Percentiles rank a stretch among this genome's conserved stretches.
phyloP scores from a whole-genome alignment of 1,140 invertebrate genomes.

The Scaptomyza montana region DNA sequence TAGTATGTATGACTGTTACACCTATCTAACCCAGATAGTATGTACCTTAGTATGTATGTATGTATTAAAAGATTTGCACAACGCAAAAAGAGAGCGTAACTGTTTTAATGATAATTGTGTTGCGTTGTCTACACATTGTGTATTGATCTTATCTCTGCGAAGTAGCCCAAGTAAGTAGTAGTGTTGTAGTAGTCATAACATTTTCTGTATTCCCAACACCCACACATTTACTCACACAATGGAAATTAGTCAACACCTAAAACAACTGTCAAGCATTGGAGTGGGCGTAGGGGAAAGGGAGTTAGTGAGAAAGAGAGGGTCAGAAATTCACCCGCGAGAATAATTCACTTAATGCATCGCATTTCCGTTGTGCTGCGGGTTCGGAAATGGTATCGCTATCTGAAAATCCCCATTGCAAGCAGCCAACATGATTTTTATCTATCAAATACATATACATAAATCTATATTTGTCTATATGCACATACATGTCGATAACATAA shows the following conservation, averaged over 20 bases:
- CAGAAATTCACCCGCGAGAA: conserved; percentile 4
- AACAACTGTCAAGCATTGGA: not conserved
- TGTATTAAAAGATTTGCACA: conserved; percentile 47
- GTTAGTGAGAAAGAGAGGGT: not conserved
- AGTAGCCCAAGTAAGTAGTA: conserved; percentile 13
- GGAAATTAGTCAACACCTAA: conserved; percentile 67
- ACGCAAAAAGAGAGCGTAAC: conserved; percentile 2
- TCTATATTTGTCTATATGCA: not conserved
- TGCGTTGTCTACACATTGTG: conserved; percentile 30
- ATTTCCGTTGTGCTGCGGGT: conserved; percentile 73
- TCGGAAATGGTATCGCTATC: conserved; percentile 48
- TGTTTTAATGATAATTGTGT: conserved; percentile 14
- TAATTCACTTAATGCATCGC: conserved; percentile 78
- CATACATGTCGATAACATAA: conserved; percentile 68
- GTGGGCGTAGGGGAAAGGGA: not conserved
- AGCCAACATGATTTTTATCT: conserved; percentile 78
- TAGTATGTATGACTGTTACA: not conserved
- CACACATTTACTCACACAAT: not conserved
- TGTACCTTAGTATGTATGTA: not conserved
- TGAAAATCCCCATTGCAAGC: conserved; percentile 37
- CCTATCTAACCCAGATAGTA: not conserved
- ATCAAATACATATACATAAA: conserved; percentile 12
- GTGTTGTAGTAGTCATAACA: conserved; percentile 16
- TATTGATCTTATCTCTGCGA: conserved; percentile 41
- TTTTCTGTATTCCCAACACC: conserved; percentile 36